A percentile compares a stretch with the other conserved stretches of the same genome.
Evolutionary conservation across 92 coral and sea anemone genomes (phyloP).

Genomic region (Ricordea florida): DNA sequence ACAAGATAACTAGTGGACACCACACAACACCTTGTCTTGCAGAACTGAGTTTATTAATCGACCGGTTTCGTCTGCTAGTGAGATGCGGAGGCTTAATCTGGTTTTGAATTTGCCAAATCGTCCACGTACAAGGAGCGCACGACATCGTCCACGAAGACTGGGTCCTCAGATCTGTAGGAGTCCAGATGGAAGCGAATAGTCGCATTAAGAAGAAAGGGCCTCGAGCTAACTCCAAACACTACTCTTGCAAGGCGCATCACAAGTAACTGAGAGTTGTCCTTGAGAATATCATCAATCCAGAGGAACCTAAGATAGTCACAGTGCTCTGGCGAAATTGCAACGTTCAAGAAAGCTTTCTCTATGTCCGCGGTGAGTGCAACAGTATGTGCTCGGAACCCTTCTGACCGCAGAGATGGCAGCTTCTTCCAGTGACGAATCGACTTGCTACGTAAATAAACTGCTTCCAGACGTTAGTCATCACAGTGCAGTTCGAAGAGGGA

Average conservation of each 20-base stretch:
- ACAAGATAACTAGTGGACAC: too few species aligned
- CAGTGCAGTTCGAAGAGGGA: too few species aligned
- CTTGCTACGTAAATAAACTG: too few species aligned
- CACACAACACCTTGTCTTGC: too few species aligned
- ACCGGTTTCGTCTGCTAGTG: too few species aligned
- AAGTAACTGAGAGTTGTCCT: slow-evolving; percentile 6
- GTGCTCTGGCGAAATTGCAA: slow-evolving; percentile 32
- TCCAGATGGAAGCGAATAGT: slow-evolving; percentile 52
- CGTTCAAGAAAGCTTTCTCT: slow-evolving; percentile 46
- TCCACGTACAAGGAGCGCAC: slow-evolving; percentile 50
- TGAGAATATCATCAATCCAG: slow-evolving; percentile 7
- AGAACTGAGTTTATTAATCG: too few species aligned
- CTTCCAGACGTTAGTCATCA: too few species aligned
- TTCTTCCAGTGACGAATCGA: too few species aligned
- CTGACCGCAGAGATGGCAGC: slow-evolving; percentile 19
- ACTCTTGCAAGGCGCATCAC: slow-evolving; percentile 17
- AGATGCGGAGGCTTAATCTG: slow-evolving; percentile 38
- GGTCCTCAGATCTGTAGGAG: slow-evolving; percentile 1
- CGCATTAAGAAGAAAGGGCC: slow-evolving; percentile 64
- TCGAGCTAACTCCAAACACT: slow-evolving; percentile 27
- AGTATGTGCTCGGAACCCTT: slow-evolving; percentile 19
- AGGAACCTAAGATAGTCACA: slow-evolving; percentile 22
- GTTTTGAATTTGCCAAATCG: slow-evolving; percentile 44
- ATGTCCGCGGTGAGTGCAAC: slow-evolving; percentile 37
- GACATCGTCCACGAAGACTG: slow-evolving; percentile 24